These are phyloP conservation scores for Drosophila mettleri DNA, from an alignment of 2,888 invertebrate genomes.

Conservation along the genomic window DNA sequence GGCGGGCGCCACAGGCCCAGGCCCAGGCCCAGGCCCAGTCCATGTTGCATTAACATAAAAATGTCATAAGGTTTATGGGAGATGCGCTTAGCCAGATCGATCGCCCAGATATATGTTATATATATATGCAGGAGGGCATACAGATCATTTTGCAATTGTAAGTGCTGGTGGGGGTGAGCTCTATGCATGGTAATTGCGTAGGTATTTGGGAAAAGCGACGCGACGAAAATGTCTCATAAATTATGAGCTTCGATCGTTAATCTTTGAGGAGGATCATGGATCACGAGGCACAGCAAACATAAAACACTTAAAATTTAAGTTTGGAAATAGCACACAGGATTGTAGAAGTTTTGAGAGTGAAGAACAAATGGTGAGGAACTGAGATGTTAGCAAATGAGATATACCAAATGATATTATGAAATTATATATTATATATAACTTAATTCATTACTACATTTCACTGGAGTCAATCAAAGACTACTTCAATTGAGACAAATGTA, in stretches of 20 bases:
- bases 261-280: constrained; percentile 45
- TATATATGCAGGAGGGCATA: constrained; percentile 6
- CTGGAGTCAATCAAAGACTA: neutral
- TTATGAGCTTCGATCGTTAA: constrained; percentile 62
- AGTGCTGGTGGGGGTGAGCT: constrained; percentile 6
- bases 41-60: constrained; percentile 80
- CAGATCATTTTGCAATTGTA: constrained; percentile 65
- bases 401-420: too few relatives aligned
- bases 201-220: constrained; percentile 32
- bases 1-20: constrained; percentile 54
- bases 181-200: constrained; percentile 16
- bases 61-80: constrained; percentile 79
- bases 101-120: constrained; percentile 48
- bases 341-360: too few relatives aligned
- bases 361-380: neutral
- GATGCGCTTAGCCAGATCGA: constrained; percentile 70
- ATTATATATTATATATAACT: too few relatives aligned
- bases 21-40: constrained; percentile 25
- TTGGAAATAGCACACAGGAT: neutral
- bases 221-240: constrained; percentile 52
- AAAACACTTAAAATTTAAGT: constrained; percentile 28
- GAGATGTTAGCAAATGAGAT: too few relatives aligned
- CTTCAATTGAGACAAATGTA: neutral
- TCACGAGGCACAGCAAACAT: constrained; percentile 31
- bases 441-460: too few relatives aligned